Evolutionary conservation across 23 tunicate genomes (phyloP), one percentile per base, ranked within the genome.

Genomic region (Botrylloides violaceus): DNA sequence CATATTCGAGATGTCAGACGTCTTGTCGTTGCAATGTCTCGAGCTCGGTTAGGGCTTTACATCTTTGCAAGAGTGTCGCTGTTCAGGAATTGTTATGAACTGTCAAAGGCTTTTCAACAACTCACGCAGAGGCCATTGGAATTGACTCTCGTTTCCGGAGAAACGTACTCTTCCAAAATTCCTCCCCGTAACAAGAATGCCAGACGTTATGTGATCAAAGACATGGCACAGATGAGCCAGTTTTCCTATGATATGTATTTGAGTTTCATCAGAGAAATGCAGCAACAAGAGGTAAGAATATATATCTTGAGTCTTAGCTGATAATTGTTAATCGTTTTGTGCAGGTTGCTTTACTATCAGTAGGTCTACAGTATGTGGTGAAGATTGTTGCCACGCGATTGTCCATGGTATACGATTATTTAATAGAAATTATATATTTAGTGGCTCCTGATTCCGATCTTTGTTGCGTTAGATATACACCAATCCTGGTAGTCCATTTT

Each of bases 1-100:
- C 99, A 95, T 66, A 38, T 95, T 29, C 80, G 97, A 43, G 99
- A 95, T 58, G 99, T 95, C 4, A 84, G 99, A 15, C 91, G 99
- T 6, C 53, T 95, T 49, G 81, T 95, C n/a, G 99, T 95, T 18
- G 99, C 99, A 32, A 82, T 95, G 92, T 95, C 99, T 7, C 81
- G 99, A 19, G 99, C 99, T 12, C 75, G 99, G 34, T 71, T 95
- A 23, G 99, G 99, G 22, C 73, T 95, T 3, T 95, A 95, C 77
- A 75, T 87, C 27, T 84, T 95, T 56, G 99, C 96, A 2, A 62
- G 92, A 20, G 82, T 87, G 25, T 79, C 91, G 3, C 81, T 95
- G 19, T 95, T 95, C 73, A 76, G 77, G 66, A 87, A 95, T 70
- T 95, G 99, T 64, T 95, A 77, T 63, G 99, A 95, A 76, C 79